phyloP scores from a whole-genome alignment of 92 coral and sea anemone genomes.

The Phenganax marumi region DNA sequence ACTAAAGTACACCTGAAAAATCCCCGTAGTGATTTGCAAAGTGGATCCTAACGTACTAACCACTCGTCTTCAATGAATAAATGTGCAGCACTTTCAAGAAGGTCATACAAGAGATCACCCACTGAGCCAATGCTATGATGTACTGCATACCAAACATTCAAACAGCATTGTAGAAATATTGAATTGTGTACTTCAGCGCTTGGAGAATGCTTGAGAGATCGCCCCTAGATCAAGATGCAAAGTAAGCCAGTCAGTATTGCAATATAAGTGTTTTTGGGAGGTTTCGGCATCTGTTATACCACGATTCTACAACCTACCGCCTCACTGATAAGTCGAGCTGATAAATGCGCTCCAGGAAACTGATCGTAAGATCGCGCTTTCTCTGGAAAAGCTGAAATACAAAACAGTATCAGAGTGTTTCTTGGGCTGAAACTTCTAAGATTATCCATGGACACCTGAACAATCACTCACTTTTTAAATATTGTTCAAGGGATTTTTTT shows the following conservation, averaged over 20 bases:
- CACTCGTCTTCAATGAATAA: constrained; percentile 10
- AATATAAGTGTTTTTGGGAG: background rate
- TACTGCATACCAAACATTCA: constrained; percentile 31
- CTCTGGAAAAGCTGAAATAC: constrained; percentile 62
- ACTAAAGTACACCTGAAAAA: background rate
- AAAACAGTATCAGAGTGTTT: background rate
- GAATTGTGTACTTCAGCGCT: constrained; percentile 25
- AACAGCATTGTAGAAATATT: constrained; percentile 21
- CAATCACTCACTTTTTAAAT: constrained; percentile 14
- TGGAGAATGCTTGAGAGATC: background rate
- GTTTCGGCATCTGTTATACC: background rate
- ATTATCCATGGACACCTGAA: background rate
- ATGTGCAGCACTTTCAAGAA: constrained; percentile 22
- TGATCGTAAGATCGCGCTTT: constrained; percentile 71
- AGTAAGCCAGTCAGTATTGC: background rate
- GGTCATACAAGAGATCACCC: background rate
- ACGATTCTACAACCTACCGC: constrained; percentile 62
- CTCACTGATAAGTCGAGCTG: constrained; percentile 77
- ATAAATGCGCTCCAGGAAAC: constrained; percentile 82
- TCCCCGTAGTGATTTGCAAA: too few relatives aligned
- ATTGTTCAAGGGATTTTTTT: constrained; percentile 21
- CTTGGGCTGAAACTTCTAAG: background rate
- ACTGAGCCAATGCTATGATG: background rate
- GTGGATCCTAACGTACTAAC: background rate
- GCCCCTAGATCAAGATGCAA: background rate